These are phyloP conservation scores for Alligator sinensis DNA, from an alignment of 2,113 vertebrate genomes.

Conservation along the genomic window DNA sequence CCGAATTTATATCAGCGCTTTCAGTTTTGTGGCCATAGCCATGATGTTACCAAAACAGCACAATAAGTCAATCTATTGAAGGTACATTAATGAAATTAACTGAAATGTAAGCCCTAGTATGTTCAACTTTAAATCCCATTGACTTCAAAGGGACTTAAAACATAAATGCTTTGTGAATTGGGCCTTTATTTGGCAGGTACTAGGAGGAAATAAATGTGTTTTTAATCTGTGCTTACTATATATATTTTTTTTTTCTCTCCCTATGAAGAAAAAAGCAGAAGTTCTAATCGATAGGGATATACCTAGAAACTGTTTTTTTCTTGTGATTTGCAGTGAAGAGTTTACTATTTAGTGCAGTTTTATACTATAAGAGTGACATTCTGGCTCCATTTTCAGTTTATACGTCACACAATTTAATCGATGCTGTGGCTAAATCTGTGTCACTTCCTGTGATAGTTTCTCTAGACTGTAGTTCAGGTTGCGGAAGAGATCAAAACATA, in stretches of 20 bases:
- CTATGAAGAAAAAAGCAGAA: not conserved
- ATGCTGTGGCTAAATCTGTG: fast-evolving
- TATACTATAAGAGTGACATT: not conserved
- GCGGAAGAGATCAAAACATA: not conserved
- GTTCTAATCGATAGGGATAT: not conserved
- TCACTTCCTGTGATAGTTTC: not conserved
- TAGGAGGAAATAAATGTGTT: not conserved
- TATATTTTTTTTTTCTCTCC: not conserved
- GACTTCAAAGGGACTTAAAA: not conserved
- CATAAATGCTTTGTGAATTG: not conserved
- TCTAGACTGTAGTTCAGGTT: not conserved
- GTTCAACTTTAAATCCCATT: not conserved
- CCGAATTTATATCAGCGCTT: not conserved
- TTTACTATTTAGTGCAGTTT: not conserved
- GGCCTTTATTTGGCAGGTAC: not conserved
- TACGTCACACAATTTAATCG: not conserved
- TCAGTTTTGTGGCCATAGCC: not conserved
- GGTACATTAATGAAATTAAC: not conserved
- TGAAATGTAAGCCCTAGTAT: not conserved
- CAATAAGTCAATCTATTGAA: not conserved
- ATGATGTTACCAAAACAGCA: not conserved
- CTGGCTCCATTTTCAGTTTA: not conserved
- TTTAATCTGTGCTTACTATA: not conserved
- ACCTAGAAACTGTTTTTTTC: not conserved
- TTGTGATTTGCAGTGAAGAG: not conserved